phyloP scores from a whole-genome alignment of 1,140 invertebrate species.

The Pantala flavescens region DNA sequence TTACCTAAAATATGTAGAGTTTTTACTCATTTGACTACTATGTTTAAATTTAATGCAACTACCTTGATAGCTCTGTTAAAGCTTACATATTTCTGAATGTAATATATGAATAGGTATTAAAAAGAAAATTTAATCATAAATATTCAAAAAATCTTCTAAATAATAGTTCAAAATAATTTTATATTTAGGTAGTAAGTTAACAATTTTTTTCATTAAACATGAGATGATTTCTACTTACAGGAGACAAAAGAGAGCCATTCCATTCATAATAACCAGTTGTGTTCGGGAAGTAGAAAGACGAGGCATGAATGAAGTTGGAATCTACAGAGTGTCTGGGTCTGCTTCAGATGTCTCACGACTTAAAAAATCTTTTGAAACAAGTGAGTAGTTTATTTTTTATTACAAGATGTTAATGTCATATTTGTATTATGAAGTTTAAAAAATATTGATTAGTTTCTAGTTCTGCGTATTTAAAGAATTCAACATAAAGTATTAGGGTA shows the following conservation, averaged over 20 bases:
- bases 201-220: conserved; percentile 18
- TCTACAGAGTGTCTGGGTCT: conserved; percentile 92
- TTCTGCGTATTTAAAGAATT: too few relatives aligned
- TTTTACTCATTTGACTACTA: too few relatives aligned
- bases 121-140: too few relatives aligned
- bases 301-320: conserved; percentile 83
- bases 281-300: conserved; percentile 80
- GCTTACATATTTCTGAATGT: too few relatives aligned
- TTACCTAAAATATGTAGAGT: too few relatives aligned
- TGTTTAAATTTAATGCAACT: too few relatives aligned
- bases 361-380: conserved; percentile 88
- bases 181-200: not conserved
- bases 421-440: not conserved
- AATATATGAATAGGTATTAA: too few relatives aligned
- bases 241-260: conserved; percentile 76
- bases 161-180: too few relatives aligned
- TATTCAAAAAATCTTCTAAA: too few relatives aligned
- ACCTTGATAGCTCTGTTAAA: too few relatives aligned
- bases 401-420: not conserved
- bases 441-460: too few relatives aligned
- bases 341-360: conserved; percentile 84
- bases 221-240: conserved; percentile 37
- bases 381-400: conserved; percentile 55
- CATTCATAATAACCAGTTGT: conserved; percentile 80
- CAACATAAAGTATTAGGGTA: too few relatives aligned